Percentiles rank a stretch among this genome's conserved stretches.
Conservation (phyloP, 1,140 invertebrate genomes). For the Coboldia fuscipes region DNA sequence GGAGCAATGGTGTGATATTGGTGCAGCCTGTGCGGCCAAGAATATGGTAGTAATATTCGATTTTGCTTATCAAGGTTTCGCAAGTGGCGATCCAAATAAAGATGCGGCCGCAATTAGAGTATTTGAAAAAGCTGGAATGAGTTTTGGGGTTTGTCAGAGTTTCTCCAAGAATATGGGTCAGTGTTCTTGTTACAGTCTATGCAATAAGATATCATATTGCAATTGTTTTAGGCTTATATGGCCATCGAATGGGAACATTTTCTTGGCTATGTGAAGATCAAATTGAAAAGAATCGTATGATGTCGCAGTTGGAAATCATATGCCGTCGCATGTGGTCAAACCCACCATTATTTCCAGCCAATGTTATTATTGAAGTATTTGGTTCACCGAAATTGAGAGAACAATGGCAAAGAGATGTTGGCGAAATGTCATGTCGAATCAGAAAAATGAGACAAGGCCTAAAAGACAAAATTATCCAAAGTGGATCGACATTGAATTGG, state of each 20-base stretch:
- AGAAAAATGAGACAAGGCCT: conserved; percentile 61
- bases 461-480: conserved; percentile 39
- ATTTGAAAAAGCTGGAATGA: conserved; percentile 61
- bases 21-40: conserved; percentile 38
- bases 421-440: conserved; percentile 69
- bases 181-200: no score
- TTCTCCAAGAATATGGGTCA: no score
- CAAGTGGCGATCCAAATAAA: conserved; percentile 71
- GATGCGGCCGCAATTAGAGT: conserved; percentile 74
- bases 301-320: conserved; percentile 69
- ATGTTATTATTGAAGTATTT: conserved; percentile 66
- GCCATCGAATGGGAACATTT: conserved; percentile 79
- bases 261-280: conserved; percentile 45
- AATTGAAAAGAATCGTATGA: conserved; percentile 32
- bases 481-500: conserved; percentile 75
- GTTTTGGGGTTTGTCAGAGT: conserved; percentile 70
- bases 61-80: conserved; percentile 89
- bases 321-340: conserved; percentile 71
- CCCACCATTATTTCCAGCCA: conserved; percentile 60
- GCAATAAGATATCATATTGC: no score
- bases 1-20: conserved; percentile 60
- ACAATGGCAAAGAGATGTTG: conserved; percentile 66
- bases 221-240: conserved; percentile 93
- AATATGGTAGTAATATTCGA: conserved; percentile 79
- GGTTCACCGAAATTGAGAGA: conserved; percentile 46